A percentile compares a stretch with the other conserved stretches of the same genome.
Evolutionary conservation across 2,888 invertebrate genomes (phyloP).

Genomic region (Drosophila sordidula): DNA sequence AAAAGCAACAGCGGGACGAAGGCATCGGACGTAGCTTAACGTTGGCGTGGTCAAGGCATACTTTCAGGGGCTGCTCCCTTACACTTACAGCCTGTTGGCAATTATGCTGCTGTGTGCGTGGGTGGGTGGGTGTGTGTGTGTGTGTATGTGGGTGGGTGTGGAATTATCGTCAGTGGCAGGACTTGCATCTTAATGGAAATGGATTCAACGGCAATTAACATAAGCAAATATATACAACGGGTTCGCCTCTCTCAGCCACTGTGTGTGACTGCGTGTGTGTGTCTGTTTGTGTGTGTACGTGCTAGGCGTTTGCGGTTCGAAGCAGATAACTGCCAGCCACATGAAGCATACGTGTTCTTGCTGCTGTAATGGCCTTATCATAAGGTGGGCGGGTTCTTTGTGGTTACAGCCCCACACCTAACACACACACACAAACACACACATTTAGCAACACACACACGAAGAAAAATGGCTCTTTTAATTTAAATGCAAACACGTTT

Average conservation of each 20-base stretch:
- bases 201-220: conserved; percentile 84
- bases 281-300: conserved; percentile 51
- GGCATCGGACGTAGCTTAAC: conserved; percentile 58
- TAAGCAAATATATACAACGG: conserved; percentile 83
- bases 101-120: conserved; percentile 57
- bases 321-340: conserved; percentile 59
- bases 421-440: conserved; percentile 10
- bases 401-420: conserved; percentile 33
- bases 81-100: conserved; percentile 51
- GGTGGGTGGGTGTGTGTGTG: conserved; percentile 34
- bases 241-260: conserved; percentile 40
- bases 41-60: conserved; percentile 74
- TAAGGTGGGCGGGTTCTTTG: conserved; percentile 72
- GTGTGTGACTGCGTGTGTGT: conserved; percentile 7
- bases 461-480: conserved; percentile 84
- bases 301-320: conserved; percentile 75
- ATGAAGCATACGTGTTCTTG: conserved; percentile 68
- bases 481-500: conserved; percentile 84
- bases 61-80: conserved; percentile 44
- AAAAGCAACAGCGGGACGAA: conserved; percentile 72
- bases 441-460: conserved; percentile 17
- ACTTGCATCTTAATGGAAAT: conserved; percentile 83
- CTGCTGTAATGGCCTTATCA: conserved; percentile 75
- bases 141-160: conserved; percentile 58
- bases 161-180: conserved; percentile 78